Evolutionary conservation across 64 coral and sea anemone genomes (phyloP).

Genomic region (Montipora capricornis): DNA sequence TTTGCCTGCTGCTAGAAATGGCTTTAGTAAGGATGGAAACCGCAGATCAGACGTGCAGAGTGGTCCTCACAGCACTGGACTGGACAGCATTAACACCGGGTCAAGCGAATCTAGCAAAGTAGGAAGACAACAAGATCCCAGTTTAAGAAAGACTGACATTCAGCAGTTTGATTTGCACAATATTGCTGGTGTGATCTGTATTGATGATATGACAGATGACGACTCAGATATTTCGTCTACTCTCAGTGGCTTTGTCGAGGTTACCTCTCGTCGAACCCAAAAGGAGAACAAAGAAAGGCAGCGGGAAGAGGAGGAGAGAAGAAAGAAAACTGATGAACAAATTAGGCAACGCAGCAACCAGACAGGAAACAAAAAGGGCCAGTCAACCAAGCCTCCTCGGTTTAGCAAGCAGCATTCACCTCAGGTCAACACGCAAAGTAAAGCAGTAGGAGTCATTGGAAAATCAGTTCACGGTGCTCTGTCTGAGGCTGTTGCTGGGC

Average conservation of each 20-base stretch:
- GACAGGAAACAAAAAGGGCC: conserved; percentile 81
- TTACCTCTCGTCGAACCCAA: conserved; percentile 91
- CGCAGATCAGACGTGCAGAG: conserved; percentile 61
- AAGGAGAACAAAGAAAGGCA: conserved; percentile 96
- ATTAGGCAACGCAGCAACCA: conserved; percentile 64
- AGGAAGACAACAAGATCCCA: conserved; percentile 34
- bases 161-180: conserved; percentile 92
- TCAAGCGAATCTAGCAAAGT: conserved; percentile 49
- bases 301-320: conserved; percentile 93
- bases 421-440: conserved; percentile 36
- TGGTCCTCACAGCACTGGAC: conserved; percentile 64
- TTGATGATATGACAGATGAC: conserved; percentile 96
- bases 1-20: conserved; percentile 97
- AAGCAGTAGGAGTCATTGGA: conserved; percentile 43
- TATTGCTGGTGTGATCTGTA: conserved; percentile 96
- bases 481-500: conserved; percentile 13
- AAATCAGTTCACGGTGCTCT: conserved; percentile 48
- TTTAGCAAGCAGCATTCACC: conserved; percentile 88
- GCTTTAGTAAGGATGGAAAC: conserved; percentile 66
- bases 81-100: conserved; percentile 78
- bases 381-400: conserved; percentile 80
- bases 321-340: conserved; percentile 79
- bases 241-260: conserved; percentile 98
- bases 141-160: conserved; percentile 73
- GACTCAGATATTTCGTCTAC: conserved; percentile 94